Percentiles rank a stretch among this genome's conserved stretches.
phyloP scores from a whole-genome alignment of 2,888 invertebrate genomes.

The Creontiades dilutus region DNA sequence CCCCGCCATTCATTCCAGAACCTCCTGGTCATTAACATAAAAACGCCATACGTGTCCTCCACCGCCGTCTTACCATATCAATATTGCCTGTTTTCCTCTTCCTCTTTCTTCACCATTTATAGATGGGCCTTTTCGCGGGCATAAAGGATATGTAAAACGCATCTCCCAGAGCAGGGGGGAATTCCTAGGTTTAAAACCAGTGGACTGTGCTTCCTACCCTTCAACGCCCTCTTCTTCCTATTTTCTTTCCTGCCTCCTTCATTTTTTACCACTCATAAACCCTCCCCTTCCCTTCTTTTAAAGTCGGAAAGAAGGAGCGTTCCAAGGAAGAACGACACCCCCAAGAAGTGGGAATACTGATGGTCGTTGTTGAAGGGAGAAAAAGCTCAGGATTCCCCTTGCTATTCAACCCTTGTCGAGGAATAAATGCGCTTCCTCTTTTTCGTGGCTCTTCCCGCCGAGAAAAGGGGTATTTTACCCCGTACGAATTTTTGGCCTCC shows the following conservation, averaged over 20 bases:
- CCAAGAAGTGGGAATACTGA: slow-evolving; percentile 33
- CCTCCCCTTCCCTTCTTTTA: slow-evolving; percentile 48
- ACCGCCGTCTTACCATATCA: slow-evolving; percentile 41
- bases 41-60: slow-evolving; percentile 48
- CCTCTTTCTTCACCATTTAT: background rate
- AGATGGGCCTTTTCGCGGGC: slow-evolving; percentile 16
- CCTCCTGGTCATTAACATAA: slow-evolving; percentile 44
- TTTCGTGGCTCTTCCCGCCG: background rate
- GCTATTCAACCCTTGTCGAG: slow-evolving; percentile 48
- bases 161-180: background rate
- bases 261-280: slow-evolving; percentile 63
- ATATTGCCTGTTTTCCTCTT: slow-evolving; percentile 51
- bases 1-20: background rate
- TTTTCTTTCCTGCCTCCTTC: slow-evolving; percentile 43
- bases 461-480: background rate
- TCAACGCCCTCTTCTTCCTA: slow-evolving; percentile 30
- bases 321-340: slow-evolving; percentile 22
- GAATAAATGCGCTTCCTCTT: slow-evolving; percentile 41
- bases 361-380: slow-evolving; percentile 35
- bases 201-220: slow-evolving; percentile 52
- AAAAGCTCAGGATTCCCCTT: slow-evolving; percentile 37
- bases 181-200: slow-evolving; percentile 55
- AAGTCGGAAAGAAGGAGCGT: slow-evolving; percentile 33
- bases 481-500: slow-evolving; percentile 20
- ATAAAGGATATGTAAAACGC: slow-evolving; percentile 27